Conservation (phyloP, 1,140 invertebrate genomes). For the Asobara japonica region DNA sequence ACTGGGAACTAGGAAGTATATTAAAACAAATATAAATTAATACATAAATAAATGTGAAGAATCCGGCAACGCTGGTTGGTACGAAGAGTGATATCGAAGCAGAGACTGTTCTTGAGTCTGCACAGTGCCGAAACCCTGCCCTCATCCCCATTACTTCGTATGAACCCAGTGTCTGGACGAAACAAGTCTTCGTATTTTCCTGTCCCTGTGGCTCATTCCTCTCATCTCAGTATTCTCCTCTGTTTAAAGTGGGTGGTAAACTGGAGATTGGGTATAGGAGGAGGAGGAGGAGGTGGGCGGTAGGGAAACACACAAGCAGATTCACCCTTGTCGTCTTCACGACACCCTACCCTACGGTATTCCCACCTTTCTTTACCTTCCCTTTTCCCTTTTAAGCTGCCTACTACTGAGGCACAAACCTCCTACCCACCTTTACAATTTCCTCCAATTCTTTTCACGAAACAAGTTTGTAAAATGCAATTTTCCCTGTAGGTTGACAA, state of each 20-base stretch:
- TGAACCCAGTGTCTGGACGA: not conserved
- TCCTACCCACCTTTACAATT: constrained; percentile 49
- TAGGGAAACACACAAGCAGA: not conserved
- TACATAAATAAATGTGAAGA: no score
- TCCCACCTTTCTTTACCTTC: constrained; percentile 37
- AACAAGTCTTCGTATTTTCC: constrained; percentile 37
- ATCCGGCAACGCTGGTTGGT: no score
- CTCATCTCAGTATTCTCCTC: constrained; percentile 40
- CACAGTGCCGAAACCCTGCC: not conserved
- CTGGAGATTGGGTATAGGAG: not conserved
- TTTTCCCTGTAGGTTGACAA: constrained; percentile 62
- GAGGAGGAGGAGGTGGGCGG: not conserved
- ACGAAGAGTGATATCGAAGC: not conserved
- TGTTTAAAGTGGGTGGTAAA: constrained; percentile 9
- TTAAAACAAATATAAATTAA: no score
- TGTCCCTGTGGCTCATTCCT: constrained; percentile 48
- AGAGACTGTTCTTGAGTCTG: constrained; percentile 11
- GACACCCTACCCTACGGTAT: constrained; percentile 33
- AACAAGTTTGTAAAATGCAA: constrained; percentile 66
- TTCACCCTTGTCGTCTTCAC: constrained; percentile 22
- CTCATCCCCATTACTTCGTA: not conserved
- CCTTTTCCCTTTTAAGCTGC: constrained; percentile 6
- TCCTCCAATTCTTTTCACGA: constrained; percentile 63
- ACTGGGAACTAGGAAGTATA: no score
- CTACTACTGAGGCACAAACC: not conserved